phyloP scores from a whole-genome alignment of 2,888 invertebrate species.

The Euzetes globulus region DNA sequence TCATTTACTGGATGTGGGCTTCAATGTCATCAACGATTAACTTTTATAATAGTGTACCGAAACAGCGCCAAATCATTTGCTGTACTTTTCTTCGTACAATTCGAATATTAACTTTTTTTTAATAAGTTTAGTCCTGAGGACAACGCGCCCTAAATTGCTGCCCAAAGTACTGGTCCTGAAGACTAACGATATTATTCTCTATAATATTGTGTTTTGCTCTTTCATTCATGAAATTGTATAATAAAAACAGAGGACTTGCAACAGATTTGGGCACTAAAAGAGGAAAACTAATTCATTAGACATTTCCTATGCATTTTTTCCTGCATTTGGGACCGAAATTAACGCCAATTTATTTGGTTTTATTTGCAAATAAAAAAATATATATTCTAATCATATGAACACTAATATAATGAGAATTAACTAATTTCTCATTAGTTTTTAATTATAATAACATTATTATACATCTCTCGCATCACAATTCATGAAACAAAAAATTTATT shows the following conservation, averaged over 20 bases:
- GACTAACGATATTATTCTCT: not conserved
- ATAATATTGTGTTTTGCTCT: constrained; percentile 1
- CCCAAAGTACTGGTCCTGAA: not conserved
- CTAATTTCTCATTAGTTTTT: constrained; percentile 15
- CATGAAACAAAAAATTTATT: not conserved
- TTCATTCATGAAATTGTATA: constrained; percentile 28
- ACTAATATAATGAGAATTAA: constrained; percentile 2
- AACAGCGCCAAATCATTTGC: not conserved
- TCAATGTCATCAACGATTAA: constrained; percentile 26
- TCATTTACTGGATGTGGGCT: constrained; percentile 26
- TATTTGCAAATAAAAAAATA: not conserved
- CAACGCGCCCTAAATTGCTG: constrained; percentile 25
- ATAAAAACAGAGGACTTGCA: not conserved
- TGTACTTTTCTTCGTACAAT: not conserved
- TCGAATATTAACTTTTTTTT: constrained; percentile 19
- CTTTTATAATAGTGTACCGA: not conserved
- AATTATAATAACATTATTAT: constrained; percentile 18
- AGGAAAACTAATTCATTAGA: constrained; percentile 1
- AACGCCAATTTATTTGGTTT: not conserved
- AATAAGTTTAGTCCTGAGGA: constrained; percentile 18
- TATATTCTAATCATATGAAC: not conserved
- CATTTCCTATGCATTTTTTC: constrained; percentile 9
- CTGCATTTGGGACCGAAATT: not conserved
- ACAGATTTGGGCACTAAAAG: too few species aligned
- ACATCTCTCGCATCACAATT: not conserved